Evolutionary conservation across 1,140 invertebrate genomes (phyloP), one percentile per base, ranked within the genome.

Genomic region (Penaeus indicus): DNA sequence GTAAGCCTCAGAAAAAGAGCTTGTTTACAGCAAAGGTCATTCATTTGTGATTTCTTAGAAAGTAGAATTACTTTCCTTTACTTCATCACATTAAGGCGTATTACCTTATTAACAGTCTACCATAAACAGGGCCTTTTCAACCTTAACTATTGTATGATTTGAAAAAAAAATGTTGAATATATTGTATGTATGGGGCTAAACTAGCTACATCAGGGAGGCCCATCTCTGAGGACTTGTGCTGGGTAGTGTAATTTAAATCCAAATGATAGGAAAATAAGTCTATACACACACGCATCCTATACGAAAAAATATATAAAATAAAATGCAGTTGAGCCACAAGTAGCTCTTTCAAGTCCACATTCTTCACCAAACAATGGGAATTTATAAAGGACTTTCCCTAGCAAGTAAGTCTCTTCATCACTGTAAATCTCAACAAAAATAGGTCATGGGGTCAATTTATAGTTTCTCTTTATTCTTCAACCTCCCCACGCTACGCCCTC

Each of bases 91-190:
- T 61, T 60, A 32, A 64, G 81, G 62, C 81, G 42, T 38, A 38
- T 16, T 25, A 32, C 81, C 60, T 42, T 63, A 63, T 38, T 38
- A 22, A 62, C 18, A 63, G 25, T 83, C 64, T 64, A 83, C 81
- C 21, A 83, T 83, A 83, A 83, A 83, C 81, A 83, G 81, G 81
- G 62, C 38, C 62, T 83, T 83, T 83, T 83, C 81, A 83, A 54
- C 81, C 81, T 83, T 83, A 83, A 63, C 81, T 83, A 83, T 83
- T 83, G 81, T 83, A 83, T 83, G 81, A 63, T 83, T 83, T 83
- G 81, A 83, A 83, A 64, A 54, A 77, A 78, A 78, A 78, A 78
- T 38, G 77, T 78, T 78, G 77, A 22, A 83, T 83, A 83, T 63
- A 83, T n/a, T 42, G 62, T 63, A 83, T 63, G 79, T 27, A 19